Evolutionary conservation across 35 echinoderm and acorn worm species (phyloP).

Genomic region (Apostichopus japonicus): DNA sequence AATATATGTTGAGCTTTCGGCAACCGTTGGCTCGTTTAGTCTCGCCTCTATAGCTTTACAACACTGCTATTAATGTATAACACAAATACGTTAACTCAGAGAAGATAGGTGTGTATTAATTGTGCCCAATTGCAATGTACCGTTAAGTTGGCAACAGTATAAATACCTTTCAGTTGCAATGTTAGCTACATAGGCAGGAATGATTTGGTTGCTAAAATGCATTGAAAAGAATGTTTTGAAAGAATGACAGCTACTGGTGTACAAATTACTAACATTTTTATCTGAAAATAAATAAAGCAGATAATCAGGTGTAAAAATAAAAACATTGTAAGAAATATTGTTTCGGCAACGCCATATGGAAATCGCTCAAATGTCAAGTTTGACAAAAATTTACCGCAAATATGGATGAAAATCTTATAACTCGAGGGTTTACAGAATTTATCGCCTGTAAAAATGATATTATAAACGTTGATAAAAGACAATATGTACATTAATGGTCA

Average conservation of each 20-base stretch:
- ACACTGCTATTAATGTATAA: too few species aligned
- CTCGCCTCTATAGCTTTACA: too few species aligned
- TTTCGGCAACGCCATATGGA: background rate
- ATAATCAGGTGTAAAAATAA: constrained; percentile 7
- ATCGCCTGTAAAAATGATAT: background rate
- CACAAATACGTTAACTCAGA: too few species aligned
- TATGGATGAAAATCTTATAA: background rate
- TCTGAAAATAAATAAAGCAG: background rate
- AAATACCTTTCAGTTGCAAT: background rate
- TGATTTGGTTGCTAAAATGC: background rate
- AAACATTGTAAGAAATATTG: constrained; percentile 1
- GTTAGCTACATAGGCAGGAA: background rate
- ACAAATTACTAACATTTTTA: background rate
- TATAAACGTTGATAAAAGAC: background rate
- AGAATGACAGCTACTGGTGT: background rate
- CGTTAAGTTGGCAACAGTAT: background rate
- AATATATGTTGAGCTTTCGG: too few species aligned
- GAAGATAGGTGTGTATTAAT: too few species aligned
- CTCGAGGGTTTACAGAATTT: background rate
- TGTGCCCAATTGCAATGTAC: too few species aligned
- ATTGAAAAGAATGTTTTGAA: background rate
- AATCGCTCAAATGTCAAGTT: background rate
- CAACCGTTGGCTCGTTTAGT: too few species aligned
- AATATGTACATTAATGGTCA: background rate
- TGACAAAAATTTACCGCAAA: background rate